These are phyloP conservation scores for Catocala fraxini DNA, from an alignment of 2,888 invertebrate species.

Conservation along the genomic window DNA sequence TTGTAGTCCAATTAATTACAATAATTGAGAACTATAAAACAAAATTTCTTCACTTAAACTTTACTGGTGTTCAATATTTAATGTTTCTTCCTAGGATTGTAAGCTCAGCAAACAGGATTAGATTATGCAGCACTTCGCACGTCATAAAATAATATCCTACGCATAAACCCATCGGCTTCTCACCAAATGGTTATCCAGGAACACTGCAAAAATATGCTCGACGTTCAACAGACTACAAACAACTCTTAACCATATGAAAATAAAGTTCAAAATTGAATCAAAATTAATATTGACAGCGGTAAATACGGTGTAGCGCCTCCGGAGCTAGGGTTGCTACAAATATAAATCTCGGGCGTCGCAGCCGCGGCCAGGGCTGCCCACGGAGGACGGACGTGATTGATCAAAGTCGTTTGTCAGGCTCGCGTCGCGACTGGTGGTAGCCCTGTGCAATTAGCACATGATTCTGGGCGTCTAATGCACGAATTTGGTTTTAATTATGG, in stretches of 20 bases:
- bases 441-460: conserved; percentile 83
- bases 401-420: conserved; percentile 86
- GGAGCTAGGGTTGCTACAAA: conserved; percentile 74
- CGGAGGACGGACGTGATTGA: conserved; percentile 83
- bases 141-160: conserved; percentile 54
- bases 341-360: conserved; percentile 66
- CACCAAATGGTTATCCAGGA: conserved; percentile 55
- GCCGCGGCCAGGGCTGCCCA: conserved; percentile 77
- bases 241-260: conserved; percentile 20
- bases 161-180: conserved; percentile 56
- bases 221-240: conserved; percentile 21
- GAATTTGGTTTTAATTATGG: conserved; percentile 81
- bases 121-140: conserved; percentile 48
- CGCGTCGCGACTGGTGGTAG: conserved; percentile 80
- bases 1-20: conserved; percentile 3
- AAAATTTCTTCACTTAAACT: conserved; percentile 13
- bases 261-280: conserved; percentile 58
- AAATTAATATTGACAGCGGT: conserved; percentile 58
- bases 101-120: conserved; percentile 42
- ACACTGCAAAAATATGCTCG: conserved; percentile 43
- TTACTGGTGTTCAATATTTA: conserved; percentile 13
- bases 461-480: conserved; percentile 81
- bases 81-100: conserved; percentile 27
- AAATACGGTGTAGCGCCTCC: conserved; percentile 64
- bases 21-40: conserved; percentile 10